Conservation (phyloP, 1,140 invertebrate species). For the Elymnias hypermnestra region DNA sequence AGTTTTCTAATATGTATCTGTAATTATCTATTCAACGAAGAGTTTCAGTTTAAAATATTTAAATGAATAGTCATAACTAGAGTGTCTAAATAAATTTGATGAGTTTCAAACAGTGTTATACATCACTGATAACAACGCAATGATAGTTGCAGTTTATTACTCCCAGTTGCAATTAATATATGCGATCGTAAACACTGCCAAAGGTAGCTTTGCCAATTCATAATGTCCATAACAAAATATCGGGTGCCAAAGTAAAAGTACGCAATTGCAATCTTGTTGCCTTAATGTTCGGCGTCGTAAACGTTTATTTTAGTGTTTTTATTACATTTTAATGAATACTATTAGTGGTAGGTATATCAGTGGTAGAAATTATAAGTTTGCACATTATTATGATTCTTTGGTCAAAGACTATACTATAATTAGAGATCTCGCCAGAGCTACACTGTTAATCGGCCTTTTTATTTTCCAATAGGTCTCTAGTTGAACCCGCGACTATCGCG, state of each 20-base stretch:
- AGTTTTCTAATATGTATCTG: too few relatives aligned
- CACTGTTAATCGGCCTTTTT: too few relatives aligned
- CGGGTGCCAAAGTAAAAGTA: conserved; percentile 7
- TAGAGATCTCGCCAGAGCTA: too few relatives aligned
- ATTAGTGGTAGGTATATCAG: too few relatives aligned
- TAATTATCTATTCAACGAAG: too few relatives aligned
- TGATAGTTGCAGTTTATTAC: conserved; percentile 12
- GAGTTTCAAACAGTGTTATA: not conserved
- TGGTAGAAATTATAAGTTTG: not conserved
- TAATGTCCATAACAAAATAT: conserved; percentile 6
- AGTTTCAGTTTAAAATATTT: not conserved
- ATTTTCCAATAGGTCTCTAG: too few relatives aligned
- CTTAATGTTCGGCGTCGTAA: too few relatives aligned
- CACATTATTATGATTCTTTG: too few relatives aligned
- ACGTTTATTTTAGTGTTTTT: too few relatives aligned
- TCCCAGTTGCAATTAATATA: conserved; percentile 7
- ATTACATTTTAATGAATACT: too few relatives aligned
- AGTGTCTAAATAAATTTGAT: not conserved
- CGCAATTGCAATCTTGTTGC: conserved; percentile 1
- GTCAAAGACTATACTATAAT: too few relatives aligned
- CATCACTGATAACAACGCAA: conserved; percentile 4
- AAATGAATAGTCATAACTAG: not conserved
- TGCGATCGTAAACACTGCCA: conserved; percentile 5
- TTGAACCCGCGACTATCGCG: too few relatives aligned
- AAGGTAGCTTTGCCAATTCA: conserved; percentile 8